Conservation (phyloP, 2,888 invertebrate genomes). For the Zeuzera pyrina region DNA sequence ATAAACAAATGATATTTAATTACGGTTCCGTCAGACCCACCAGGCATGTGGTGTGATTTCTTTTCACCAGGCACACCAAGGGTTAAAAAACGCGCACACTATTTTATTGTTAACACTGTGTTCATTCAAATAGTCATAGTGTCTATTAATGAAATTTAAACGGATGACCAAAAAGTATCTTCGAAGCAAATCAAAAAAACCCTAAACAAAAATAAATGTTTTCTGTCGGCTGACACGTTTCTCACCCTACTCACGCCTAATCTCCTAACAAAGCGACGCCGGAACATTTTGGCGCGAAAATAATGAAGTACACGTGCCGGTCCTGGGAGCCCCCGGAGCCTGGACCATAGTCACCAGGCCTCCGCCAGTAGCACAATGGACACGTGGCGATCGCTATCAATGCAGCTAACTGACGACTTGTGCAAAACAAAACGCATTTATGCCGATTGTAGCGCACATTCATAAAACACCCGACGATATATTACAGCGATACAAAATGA, state of each 20-base stretch:
- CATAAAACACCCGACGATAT: not conserved
- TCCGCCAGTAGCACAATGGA: constrained; percentile 26
- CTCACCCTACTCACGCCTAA: constrained; percentile 54
- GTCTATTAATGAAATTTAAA: no score
- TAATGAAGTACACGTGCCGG: constrained; percentile 67
- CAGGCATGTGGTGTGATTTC: no score
- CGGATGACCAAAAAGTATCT: no score
- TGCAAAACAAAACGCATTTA: constrained; percentile 39
- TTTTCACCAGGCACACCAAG: no score
- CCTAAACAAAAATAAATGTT: not conserved
- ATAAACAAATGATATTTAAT: no score
- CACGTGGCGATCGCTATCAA: constrained; percentile 64
- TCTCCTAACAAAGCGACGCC: constrained; percentile 67
- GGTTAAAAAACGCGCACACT: no score
- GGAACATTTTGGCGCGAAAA: constrained; percentile 71
- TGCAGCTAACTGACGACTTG: constrained; percentile 22
- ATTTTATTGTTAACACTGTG: not conserved
- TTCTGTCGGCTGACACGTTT: not conserved
- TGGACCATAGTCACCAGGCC: constrained; percentile 14
- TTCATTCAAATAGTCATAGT: not conserved
- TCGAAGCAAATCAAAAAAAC: no score
- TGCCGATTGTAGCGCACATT: not conserved
- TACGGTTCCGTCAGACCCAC: no score
- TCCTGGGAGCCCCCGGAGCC: constrained; percentile 11
- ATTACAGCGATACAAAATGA: constrained; percentile 1